phyloP scores from a whole-genome alignment of 2,888 invertebrate genomes.

The Beris chalybata region DNA sequence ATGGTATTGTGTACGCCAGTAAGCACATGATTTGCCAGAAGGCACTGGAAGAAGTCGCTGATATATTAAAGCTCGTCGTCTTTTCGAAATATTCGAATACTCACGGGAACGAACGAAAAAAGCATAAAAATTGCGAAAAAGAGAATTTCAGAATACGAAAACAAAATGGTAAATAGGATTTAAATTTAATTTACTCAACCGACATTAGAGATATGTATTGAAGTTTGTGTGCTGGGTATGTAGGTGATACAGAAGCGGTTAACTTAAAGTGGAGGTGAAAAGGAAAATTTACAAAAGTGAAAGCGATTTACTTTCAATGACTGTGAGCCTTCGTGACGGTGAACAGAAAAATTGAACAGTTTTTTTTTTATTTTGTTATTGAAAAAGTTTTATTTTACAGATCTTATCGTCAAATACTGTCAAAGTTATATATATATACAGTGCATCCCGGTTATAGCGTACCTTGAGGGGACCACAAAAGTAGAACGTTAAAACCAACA shows the following conservation, averaged over 20 bases:
- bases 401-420: too few species aligned
- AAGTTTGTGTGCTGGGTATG: neutral
- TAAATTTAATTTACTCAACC: slow-evolving; percentile 10
- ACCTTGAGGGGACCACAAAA: too few species aligned
- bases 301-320: neutral
- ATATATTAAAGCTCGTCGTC: neutral
- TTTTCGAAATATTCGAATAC: neutral
- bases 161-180: slow-evolving; percentile 9
- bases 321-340: neutral
- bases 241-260: slow-evolving; percentile 6
- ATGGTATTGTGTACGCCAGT: too few species aligned
- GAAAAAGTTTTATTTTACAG: too few species aligned
- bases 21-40: too few species aligned
- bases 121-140: neutral
- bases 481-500: too few species aligned
- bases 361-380: neutral
- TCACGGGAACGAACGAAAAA: neutral
- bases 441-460: too few species aligned
- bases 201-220: slow-evolving; percentile 2
- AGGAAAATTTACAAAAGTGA: neutral
- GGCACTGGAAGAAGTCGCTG: neutral
- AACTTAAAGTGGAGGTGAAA: neutral
- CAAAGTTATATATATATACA: too few species aligned
- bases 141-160: neutral
- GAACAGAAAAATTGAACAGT: slow-evolving; percentile 5